Base-by-base conservation (phyloP, 2,797 vertebrate genomes). In the Okamejei kenojei region DNA sequence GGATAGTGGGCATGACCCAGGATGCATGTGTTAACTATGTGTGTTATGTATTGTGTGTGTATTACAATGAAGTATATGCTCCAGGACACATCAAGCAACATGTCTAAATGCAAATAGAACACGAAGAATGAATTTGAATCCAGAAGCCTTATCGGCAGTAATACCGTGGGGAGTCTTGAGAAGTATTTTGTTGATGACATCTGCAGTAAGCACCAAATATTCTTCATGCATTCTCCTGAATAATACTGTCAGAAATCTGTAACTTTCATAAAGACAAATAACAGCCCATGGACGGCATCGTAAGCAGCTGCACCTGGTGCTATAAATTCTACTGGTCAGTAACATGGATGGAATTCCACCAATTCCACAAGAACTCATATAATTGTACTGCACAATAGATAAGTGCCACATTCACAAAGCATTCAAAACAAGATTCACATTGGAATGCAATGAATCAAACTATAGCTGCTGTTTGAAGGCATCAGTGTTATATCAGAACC, bases 211-310 rank as follows among this genome's bases (percentile, higher is more conserved):
- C 84, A 19, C 29, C 29, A 88, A 23, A 35, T 68, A 65, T 88
- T 88, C n/a, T 65, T 32, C 17, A 7, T 88, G 61, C 90, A 91
- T 38, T 29, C 71, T 19, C 65, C 29, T 92, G 74, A 92, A 92
- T 92, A 92, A 73, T 38, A 76, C 26, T 91, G 90, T 91, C 90
- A 91, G 90, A 76, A 74, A 74, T 76, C 21, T 92, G 71, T 76
- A 73, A 26, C 38, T 54, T 92, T 92, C 54, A 29, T 71, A 92
- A 73, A 92, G 90, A 76, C 38, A 73, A 23, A 73, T 91, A 71
- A 74, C 65, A 73, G 35, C 32, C 38, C 65, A 17, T 29, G 68
- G 68, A 92, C 38, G n/a, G 35, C 2, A 58, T 11, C 71, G 15
- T 1, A 29, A 23, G 74, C 68, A 92, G 90, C 71, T 76, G 45